A percentile compares a stretch with the other conserved stretches of the same genome.
Evolutionary conservation across 2,888 invertebrate species (phyloP).

Genomic region (Silvanus unidentatus): DNA sequence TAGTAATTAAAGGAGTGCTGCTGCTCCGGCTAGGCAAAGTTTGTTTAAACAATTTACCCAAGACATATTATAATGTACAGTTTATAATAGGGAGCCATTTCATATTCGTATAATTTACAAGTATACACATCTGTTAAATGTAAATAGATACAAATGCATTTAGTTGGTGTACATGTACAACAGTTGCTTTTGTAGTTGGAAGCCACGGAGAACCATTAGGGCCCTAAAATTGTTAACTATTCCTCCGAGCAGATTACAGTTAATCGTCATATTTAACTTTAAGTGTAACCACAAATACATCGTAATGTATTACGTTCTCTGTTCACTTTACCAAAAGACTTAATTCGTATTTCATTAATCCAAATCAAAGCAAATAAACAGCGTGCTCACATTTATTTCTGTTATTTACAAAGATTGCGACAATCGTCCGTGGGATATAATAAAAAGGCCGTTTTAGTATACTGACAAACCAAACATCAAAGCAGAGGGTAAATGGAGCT

Average conservation of each 20-base stretch:
- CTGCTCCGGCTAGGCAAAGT: no score
- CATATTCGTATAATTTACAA: slow-evolving; percentile 7
- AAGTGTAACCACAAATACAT: slow-evolving; percentile 29
- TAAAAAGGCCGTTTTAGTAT: no score
- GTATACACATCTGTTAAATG: slow-evolving; percentile 25
- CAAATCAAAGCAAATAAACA: no score
- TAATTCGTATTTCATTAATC: no score
- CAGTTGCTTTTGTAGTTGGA: slow-evolving; percentile 31
- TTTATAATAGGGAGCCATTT: no score
- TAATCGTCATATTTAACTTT: slow-evolving; percentile 39
- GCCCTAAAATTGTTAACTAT: slow-evolving; percentile 26
- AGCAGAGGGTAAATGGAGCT: neutral
- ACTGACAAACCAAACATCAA: slow-evolving; percentile 1
- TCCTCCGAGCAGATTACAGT: slow-evolving; percentile 36
- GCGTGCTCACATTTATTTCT: no score
- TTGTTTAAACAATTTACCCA: no score
- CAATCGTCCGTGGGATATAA: neutral
- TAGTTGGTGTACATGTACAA: slow-evolving; percentile 29
- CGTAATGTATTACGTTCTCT: slow-evolving; percentile 23
- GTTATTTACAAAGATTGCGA: neutral
- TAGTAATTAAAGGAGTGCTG: no score
- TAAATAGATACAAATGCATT: slow-evolving; percentile 36
- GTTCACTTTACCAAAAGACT: no score
- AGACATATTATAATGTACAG: no score
- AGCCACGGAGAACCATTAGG: slow-evolving; percentile 38